phyloP scores from a whole-genome alignment of 1,140 invertebrate species.

The Drosophila malerkotliana region DNA sequence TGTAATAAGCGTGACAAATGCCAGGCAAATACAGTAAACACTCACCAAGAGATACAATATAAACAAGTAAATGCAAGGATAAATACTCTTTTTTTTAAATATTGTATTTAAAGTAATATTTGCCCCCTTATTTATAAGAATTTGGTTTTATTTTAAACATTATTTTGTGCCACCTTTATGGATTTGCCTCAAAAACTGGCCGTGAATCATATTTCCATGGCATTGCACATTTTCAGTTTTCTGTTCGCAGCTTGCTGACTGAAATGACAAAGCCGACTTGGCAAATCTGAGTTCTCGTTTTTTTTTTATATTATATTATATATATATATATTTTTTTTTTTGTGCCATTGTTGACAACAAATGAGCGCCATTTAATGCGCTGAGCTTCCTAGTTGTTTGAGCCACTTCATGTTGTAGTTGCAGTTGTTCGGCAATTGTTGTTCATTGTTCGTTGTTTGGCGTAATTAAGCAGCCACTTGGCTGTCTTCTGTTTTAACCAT shows the following conservation, averaged over 20 bases:
- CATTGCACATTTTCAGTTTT: slow-evolving; percentile 75
- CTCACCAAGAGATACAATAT: slow-evolving; percentile 7
- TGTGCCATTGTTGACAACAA: slow-evolving; percentile 41
- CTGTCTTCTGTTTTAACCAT: slow-evolving; percentile 25
- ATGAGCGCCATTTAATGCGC: slow-evolving; percentile 70
- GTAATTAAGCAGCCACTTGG: slow-evolving; percentile 48
- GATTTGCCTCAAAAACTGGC: slow-evolving; percentile 53
- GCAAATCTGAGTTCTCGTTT: slow-evolving; percentile 43
- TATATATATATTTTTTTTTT: neutral
- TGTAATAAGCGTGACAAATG: slow-evolving; percentile 76
- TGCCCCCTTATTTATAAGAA: neutral
- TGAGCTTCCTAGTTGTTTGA: slow-evolving; percentile 57
- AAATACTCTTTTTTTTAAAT: neutral
- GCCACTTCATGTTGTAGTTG: slow-evolving; percentile 17
- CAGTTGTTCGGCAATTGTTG: slow-evolving; percentile 25
- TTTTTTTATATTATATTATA: slow-evolving; percentile 10
- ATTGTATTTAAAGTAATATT: neutral
- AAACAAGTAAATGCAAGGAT: neutral
- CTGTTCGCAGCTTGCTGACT: slow-evolving; percentile 55
- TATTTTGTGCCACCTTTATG: slow-evolving; percentile 55
- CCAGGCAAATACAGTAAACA: slow-evolving; percentile 55
- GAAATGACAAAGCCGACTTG: slow-evolving; percentile 36
- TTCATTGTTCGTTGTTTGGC: slow-evolving; percentile 67
- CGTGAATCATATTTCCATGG: slow-evolving; percentile 80
- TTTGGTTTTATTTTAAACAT: slow-evolving; percentile 27